Conservation (phyloP, 1,140 invertebrate species). For the Proctacanthus coquilletti region DNA sequence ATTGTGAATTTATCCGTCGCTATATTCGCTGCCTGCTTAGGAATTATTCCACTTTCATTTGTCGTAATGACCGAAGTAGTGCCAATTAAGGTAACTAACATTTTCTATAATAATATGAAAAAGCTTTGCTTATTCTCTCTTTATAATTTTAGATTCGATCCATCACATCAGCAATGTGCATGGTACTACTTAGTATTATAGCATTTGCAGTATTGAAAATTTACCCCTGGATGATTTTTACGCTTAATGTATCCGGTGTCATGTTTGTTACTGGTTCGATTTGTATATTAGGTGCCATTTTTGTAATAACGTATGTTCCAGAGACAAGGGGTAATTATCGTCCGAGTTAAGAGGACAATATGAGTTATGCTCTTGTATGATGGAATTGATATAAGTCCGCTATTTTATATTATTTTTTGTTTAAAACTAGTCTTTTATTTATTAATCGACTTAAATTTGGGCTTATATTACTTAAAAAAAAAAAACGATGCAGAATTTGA, state of each 20-base stretch:
- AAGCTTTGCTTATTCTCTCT: not conserved
- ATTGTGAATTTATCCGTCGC: constrained; percentile 15
- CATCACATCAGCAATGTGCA: constrained; percentile 15
- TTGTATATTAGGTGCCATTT: constrained; percentile 15
- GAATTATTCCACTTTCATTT: constrained; percentile 20
- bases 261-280: constrained; percentile 18
- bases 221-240: constrained; percentile 15
- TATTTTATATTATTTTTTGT: too few species aligned
- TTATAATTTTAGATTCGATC: constrained; percentile 16
- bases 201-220: constrained; percentile 16
- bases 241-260: constrained; percentile 13
- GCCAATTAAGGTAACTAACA: constrained; percentile 17
- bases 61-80: constrained; percentile 22
- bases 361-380: too few species aligned
- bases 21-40: constrained; percentile 19
- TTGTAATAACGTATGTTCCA: constrained; percentile 33
- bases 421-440: too few species aligned
- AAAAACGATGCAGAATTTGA: too few species aligned
- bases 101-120: not conserved
- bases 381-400: too few species aligned
- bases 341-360: too few species aligned
- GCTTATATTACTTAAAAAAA: too few species aligned
- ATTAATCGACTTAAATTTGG: too few species aligned
- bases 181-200: constrained; percentile 14
- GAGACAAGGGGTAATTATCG: constrained; percentile 57